phyloP scores from a whole-genome alignment of 1,140 invertebrate genomes.

The Metaphire vulgaris region DNA sequence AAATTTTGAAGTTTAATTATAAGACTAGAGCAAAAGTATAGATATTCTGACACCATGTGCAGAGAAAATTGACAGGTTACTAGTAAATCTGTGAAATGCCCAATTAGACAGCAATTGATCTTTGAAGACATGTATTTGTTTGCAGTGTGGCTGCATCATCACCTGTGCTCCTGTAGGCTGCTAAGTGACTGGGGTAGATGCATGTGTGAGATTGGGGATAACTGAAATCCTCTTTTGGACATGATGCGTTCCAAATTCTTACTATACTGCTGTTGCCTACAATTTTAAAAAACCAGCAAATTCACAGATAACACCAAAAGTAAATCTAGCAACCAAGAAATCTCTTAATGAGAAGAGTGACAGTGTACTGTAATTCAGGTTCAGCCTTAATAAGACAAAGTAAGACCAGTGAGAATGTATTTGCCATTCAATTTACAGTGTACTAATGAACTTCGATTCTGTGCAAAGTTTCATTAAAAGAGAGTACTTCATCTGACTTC shows the following conservation, averaged over 20 bases:
- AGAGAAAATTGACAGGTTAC: not conserved
- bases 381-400: too few species aligned
- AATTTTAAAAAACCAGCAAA: too few species aligned
- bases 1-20: not conserved
- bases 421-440: too few species aligned
- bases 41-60: not conserved
- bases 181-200: not conserved
- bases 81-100: not conserved
- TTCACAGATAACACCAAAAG: too few species aligned
- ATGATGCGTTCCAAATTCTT: not conserved
- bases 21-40: not conserved
- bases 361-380: too few species aligned
- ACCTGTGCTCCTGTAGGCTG: not conserved
- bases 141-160: not conserved
- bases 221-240: not conserved
- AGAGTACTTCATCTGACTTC: too few species aligned
- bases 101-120: not conserved
- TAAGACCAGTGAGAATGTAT: too few species aligned
- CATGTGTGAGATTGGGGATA: not conserved
- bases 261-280: not conserved
- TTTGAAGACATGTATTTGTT: too few species aligned
- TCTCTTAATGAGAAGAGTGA: too few species aligned
- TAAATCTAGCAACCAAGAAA: too few species aligned
- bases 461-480: too few species aligned
- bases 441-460: too few species aligned